These are phyloP conservation scores for Chaenodraco wilsoni DNA, from an alignment of 2,797 vertebrate species.

Conservation along the genomic window DNA sequence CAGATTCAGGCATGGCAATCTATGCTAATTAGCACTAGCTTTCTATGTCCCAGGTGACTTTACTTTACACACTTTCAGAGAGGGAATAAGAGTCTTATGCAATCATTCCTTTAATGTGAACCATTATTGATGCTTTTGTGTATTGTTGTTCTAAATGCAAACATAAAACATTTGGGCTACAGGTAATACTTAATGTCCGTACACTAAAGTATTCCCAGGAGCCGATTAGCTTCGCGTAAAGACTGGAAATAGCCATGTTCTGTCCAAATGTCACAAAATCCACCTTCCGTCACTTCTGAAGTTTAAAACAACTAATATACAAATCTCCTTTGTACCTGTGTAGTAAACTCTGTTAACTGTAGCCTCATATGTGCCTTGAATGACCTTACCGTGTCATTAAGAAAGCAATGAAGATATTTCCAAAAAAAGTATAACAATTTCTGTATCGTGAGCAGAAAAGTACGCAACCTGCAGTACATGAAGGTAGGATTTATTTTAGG, in stretches of 20 bases:
- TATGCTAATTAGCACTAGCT: background rate
- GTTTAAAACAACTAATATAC: too few relatives aligned
- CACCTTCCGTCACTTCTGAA: background rate
- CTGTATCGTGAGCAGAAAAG: too few relatives aligned
- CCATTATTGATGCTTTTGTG: background rate
- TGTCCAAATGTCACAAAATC: background rate
- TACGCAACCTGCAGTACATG: too few relatives aligned
- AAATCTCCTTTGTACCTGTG: too few relatives aligned
- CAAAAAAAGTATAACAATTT: too few relatives aligned
- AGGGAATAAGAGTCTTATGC: background rate
- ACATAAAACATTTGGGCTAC: too few relatives aligned
- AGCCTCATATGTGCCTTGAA: too few relatives aligned
- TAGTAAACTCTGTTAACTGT: too few relatives aligned
- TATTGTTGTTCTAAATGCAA: background rate
- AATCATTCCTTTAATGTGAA: background rate
- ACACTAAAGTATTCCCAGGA: background rate
- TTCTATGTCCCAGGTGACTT: background rate
- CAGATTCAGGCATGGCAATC: constrained; percentile 7
- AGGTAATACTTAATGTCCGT: background rate
- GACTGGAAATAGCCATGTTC: background rate
- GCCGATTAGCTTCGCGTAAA: background rate
- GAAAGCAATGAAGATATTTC: too few relatives aligned
- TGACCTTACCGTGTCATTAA: too few relatives aligned
- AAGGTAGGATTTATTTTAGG: background rate
- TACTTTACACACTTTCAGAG: background rate